Evolutionary conservation across 2,113 vertebrate species (phyloP).

Genomic region (Sebastes fasciatus): DNA sequence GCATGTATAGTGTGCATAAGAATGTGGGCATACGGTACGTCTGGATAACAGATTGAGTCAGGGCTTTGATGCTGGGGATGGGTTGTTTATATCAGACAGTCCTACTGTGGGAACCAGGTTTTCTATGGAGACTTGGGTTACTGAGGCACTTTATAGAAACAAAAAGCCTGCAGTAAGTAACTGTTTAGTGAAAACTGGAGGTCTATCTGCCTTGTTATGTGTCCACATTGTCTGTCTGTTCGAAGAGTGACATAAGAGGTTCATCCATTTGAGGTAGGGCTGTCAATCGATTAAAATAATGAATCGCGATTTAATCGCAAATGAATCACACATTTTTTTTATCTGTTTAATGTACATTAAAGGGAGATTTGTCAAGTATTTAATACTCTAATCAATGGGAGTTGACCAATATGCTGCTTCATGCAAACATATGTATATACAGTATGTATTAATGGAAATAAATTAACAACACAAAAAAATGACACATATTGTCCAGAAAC

Average conservation of each 20-base stretch:
- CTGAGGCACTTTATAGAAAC: not conserved
- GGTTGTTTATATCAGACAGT: not conserved
- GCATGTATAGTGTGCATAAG: not conserved
- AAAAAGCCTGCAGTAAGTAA: not conserved
- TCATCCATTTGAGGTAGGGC: no score
- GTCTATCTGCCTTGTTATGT: not conserved
- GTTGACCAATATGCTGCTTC: no score
- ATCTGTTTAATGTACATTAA: no score
- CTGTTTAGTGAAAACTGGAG: not conserved
- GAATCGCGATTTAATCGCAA: no score
- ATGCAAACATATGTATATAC: no score
- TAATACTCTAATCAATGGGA: no score
- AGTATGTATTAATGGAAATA: no score
- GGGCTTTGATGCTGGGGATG: not conserved
- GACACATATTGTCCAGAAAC: no score
- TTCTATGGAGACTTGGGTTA: not conserved
- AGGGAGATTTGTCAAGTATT: no score
- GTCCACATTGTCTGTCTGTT: not conserved
- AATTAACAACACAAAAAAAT: no score
- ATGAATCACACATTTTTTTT: no score
- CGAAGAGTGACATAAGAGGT: not conserved
- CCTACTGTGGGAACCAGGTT: not conserved
- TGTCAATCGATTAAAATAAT: no score
- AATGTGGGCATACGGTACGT: not conserved
- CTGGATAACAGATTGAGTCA: not conserved